A percentile compares a stretch with the other conserved stretches of the same genome.
phyloP scores from a whole-genome alignment of 30 jellyfish, hydroid and myxozoan genomes.

The Phacellophora camtschatica region DNA sequence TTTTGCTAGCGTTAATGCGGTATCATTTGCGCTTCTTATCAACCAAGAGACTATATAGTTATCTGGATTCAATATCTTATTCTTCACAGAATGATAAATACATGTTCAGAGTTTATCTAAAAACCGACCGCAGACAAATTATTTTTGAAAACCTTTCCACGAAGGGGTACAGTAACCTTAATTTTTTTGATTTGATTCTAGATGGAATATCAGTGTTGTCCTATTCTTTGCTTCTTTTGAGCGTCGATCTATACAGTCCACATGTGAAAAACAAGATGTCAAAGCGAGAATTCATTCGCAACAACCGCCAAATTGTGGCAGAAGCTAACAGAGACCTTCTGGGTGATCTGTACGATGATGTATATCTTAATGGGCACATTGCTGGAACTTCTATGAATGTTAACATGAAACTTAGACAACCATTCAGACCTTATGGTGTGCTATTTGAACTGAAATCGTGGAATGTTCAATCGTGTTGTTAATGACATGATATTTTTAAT shows the following conservation, averaged over 20 bases:
- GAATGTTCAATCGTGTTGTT: constrained; percentile 71
- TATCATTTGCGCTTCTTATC: too few species aligned
- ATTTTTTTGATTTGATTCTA: constrained; percentile 13
- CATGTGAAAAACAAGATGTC: constrained; percentile 98
- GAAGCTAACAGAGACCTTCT: constrained; percentile 83
- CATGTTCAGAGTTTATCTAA: too few species aligned
- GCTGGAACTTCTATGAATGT: constrained; percentile 60
- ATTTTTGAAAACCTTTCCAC: background rate
- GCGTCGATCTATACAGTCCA: constrained; percentile 98
- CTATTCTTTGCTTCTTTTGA: constrained; percentile 84
- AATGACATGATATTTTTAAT: constrained; percentile 8
- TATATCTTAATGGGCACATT: constrained; percentile 92
- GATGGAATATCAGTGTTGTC: constrained; percentile 84
- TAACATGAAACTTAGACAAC: constrained; percentile 63
- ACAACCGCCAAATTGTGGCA: constrained; percentile 85
- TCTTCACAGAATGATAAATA: too few species aligned
- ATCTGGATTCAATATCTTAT: too few species aligned
- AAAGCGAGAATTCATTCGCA: constrained; percentile 94
- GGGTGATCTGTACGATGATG: constrained; percentile 97
- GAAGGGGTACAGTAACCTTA: background rate
- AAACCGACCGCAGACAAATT: background rate
- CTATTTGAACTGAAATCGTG: constrained; percentile 88
- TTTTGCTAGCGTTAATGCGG: too few species aligned
- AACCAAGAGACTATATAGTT: too few species aligned
- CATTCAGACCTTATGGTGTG: constrained; percentile 97